A percentile compares a stretch with the other conserved stretches of the same genome.
phyloP scores from a whole-genome alignment of 2,888 invertebrate genomes.

The Trachelus troglodyta region DNA sequence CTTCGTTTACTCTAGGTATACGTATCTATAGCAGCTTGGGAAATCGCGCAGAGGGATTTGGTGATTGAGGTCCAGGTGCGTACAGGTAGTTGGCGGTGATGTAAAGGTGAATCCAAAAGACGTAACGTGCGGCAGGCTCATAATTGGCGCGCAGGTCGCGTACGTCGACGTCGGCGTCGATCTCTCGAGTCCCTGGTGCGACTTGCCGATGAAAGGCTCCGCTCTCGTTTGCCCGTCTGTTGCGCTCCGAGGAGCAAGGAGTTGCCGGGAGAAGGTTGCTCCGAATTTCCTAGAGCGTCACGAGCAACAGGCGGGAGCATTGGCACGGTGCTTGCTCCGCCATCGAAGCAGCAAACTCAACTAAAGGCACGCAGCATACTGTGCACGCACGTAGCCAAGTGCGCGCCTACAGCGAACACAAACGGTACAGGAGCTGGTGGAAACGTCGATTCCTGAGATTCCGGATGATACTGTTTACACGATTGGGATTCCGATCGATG shows the following conservation, averaged over 20 bases:
- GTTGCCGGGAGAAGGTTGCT: not conserved
- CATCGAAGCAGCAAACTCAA: not conserved
- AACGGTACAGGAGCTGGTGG: not conserved
- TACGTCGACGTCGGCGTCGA: not conserved
- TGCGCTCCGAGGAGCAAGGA: not conserved
- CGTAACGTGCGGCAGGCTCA: not conserved
- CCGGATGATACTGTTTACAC: not conserved
- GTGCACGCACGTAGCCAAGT: not conserved
- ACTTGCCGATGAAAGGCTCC: not conserved
- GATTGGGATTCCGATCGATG: not conserved
- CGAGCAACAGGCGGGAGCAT: not conserved
- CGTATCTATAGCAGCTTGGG: slow-evolving; percentile 12
- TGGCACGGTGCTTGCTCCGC: not conserved
- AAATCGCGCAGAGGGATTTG: not conserved
- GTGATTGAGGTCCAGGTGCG: not conserved
- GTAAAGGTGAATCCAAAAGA: not conserved
- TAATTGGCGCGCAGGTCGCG: not conserved
- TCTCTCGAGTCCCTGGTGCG: not conserved
- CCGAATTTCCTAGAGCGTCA: not conserved
- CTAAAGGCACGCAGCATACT: not conserved
- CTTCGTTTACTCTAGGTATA: slow-evolving; percentile 22
- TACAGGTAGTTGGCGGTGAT: too few species aligned
- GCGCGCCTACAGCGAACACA: not conserved
- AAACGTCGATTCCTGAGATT: not conserved
- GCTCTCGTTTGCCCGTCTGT: not conserved